Base-by-base conservation (phyloP, 2,888 invertebrate species). In the Crepidodera aurea region DNA sequence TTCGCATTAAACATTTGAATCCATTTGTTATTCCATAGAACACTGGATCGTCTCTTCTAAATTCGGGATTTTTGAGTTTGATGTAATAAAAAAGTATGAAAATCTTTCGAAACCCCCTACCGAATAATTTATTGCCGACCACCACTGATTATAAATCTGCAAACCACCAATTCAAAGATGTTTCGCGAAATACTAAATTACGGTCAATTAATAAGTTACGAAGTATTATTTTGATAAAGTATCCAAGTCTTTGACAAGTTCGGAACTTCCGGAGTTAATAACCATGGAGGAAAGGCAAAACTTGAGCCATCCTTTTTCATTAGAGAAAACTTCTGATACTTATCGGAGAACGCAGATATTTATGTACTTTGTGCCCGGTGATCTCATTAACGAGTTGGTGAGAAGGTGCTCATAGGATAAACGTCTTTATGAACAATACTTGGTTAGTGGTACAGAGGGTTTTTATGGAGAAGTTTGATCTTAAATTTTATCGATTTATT, bases 301-400 rank as follows among this genome's bases (percentile, higher is more conserved):
- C 76, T 78, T 77, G 70, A 73, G 73, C 75, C 75, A 77, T 77
- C 75, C 75, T 78, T 78, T 77, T 77, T 78, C 76, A 77, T 77
- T 77, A 77, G 69, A 68, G 69, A 7, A 51, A 48, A 51, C 53
- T 37, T 46, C 13, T 53, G 37, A 48, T 53, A 60, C 44, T 40
- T 46, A 60, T 60, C 54, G 54, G 37, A 29, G 27, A 25, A 54
- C 32, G 71, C 70, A 68, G 65, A 57, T 27, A 48, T 48, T 27
- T 39, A 57, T 39, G 57, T 48, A n/a, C 39, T 57, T 57, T 57
- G 27, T 48, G 13, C 54, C 16, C 4, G 29, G 12, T 22, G 13
- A 44, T 22, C 44, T 44, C 13, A 22, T 19, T 44, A 22, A 34
- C n/a, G n/a, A n/a, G n/a, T n/a, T n/a, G n/a, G n/a, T n/a, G n/a